A percentile compares a stretch with the other conserved stretches of the same genome.
Evolutionary conservation across 2,888 invertebrate genomes (phyloP).

Genomic region (Psylliodes chrysocephalus): DNA sequence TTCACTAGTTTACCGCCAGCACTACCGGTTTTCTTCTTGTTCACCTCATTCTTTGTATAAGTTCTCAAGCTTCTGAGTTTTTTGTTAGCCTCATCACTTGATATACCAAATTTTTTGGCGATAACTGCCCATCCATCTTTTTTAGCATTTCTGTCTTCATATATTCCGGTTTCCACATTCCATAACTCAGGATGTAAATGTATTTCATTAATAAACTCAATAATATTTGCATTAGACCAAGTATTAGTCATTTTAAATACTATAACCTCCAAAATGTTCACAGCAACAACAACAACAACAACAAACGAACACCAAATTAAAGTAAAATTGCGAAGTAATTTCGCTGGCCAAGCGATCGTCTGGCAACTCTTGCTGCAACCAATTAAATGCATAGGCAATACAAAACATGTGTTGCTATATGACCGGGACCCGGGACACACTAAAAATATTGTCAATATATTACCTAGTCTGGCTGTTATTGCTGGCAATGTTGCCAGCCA

Average conservation of each 20-base stretch:
- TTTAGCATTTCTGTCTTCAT: constrained; percentile 37
- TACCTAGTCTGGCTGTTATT: constrained; percentile 19
- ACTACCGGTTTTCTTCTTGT: constrained; percentile 41
- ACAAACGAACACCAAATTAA: constrained; percentile 14
- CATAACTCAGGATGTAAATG: constrained; percentile 18
- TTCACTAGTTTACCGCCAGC: constrained; percentile 44
- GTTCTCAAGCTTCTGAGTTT: constrained; percentile 46
- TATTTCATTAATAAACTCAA: constrained; percentile 22
- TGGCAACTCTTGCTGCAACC: not conserved
- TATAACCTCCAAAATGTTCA: not conserved
- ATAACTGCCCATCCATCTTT: constrained; percentile 43
- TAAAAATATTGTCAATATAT: constrained; percentile 15
- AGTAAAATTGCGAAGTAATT: constrained; percentile 10
- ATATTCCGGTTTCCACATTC: constrained; percentile 26
- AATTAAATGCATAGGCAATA: constrained; percentile 12
- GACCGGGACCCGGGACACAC: constrained; percentile 5
- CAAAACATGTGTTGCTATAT: constrained; percentile 19
- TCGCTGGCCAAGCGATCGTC: constrained; percentile 5
- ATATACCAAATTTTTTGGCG: constrained; percentile 37
- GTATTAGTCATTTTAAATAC: constrained; percentile 18
- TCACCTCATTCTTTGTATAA: constrained; percentile 40
- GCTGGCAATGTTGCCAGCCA: constrained; percentile 22
- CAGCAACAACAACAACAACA: too few species aligned
- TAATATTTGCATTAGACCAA: constrained; percentile 19
- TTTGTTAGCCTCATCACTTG: constrained; percentile 44